phyloP scores from a whole-genome alignment of 1,140 invertebrate species.

The Magallana gigas region DNA sequence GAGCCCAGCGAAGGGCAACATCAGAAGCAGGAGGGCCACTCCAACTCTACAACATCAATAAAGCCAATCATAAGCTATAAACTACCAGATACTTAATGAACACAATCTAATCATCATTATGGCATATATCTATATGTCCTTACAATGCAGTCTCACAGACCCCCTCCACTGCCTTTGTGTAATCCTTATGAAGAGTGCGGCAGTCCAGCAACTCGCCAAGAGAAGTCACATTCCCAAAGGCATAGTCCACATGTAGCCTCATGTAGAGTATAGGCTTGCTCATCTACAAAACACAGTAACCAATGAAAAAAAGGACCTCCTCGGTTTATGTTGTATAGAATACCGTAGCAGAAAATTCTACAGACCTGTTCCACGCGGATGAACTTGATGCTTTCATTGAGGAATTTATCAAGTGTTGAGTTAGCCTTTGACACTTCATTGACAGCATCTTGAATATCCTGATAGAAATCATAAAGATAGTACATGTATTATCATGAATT shows the following conservation, averaged over 20 bases:
- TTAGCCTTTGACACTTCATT: slow-evolving; percentile 57
- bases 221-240: slow-evolving; percentile 66
- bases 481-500: not conserved
- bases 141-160: slow-evolving; percentile 68
- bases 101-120: not conserved
- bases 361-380: not conserved
- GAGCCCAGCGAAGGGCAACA: slow-evolving; percentile 53
- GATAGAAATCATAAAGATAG: slow-evolving; percentile 9
- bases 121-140: slow-evolving; percentile 44
- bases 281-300: slow-evolving; percentile 47
- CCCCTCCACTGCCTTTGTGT: slow-evolving; percentile 62
- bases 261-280: slow-evolving; percentile 55
- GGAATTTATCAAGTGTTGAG: slow-evolving; percentile 51
- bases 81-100: not conserved
- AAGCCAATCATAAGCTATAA: not conserved
- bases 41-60: slow-evolving; percentile 1
- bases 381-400: slow-evolving; percentile 38
- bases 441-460: slow-evolving; percentile 58
- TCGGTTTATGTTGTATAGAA: no score
- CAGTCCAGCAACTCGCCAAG: slow-evolving; percentile 65
- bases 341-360: slow-evolving; percentile 17
- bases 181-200: slow-evolving; percentile 65
- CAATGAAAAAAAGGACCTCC: slow-evolving; percentile 26
- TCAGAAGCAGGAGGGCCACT: slow-evolving; percentile 47
- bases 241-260: slow-evolving; percentile 62